Percentiles rank a stretch among this genome's conserved stretches.
Evolutionary conservation across 2,113 vertebrate genomes (phyloP).

Genomic region (Gopherus flavomarginatus): DNA sequence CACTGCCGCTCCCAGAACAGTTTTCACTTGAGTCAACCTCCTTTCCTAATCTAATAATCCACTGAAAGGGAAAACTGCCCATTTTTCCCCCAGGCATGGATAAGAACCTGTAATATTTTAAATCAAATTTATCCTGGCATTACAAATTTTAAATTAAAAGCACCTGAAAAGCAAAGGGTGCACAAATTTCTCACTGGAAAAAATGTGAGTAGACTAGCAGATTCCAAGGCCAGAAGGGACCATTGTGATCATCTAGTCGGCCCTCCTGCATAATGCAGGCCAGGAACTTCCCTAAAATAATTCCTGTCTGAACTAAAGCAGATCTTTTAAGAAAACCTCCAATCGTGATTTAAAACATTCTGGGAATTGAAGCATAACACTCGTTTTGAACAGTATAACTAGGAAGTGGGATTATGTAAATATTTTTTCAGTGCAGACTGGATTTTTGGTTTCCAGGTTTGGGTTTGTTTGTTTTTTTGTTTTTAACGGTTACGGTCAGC

Average conservation of each 20-base stretch:
- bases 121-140: constrained; percentile 29
- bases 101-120: constrained; percentile 26
- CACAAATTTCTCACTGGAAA: not conserved
- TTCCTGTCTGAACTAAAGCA: not conserved
- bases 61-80: constrained; percentile 10
- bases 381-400: not conserved
- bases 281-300: not conserved
- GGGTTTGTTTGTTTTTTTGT: not conserved
- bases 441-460: not conserved
- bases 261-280: not conserved
- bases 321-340: not conserved
- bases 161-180: constrained; percentile 16
- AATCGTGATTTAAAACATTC: not conserved
- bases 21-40: not conserved
- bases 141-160: constrained; percentile 59
- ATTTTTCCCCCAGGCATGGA: not conserved
- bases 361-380: not conserved
- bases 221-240: not conserved
- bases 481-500: fast-evolving
- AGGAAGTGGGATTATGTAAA: not conserved
- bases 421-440: not conserved
- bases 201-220: not conserved
- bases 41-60: constrained; percentile 39
- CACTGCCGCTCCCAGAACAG: not conserved
- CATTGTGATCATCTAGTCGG: not conserved